Evolutionary conservation across 2,797 vertebrate genomes (phyloP), one percentile per base, ranked within the genome.

Genomic region (Psittacula echo): DNA sequence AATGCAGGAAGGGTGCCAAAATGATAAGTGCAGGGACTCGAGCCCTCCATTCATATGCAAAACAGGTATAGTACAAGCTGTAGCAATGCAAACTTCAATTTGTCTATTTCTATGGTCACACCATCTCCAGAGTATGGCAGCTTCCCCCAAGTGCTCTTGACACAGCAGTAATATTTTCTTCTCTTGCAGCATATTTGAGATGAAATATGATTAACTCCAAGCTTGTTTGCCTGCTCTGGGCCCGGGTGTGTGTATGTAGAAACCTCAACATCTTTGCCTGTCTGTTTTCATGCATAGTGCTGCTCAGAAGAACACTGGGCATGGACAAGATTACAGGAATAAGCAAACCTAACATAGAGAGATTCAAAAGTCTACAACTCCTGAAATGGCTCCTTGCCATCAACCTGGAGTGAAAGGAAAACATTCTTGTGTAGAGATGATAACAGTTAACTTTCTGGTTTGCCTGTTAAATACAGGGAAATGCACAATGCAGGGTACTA

Each of bases 11-110:
- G 5, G 13, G 34, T 93, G 67, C 67, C 64, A 87, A 85, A 89
- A 82, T 42, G 9, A 2, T 62, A 90, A 67, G 67, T 67, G 47
- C 29, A 34, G 30, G 56, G 54, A 79, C 37, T 61, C 14, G 26
- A 56, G 30, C 37, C 89, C 77, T 47, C 88, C 51, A 87, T 92
- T 96, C 64, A 21, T 72, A 81, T 94, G 93, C 90, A 94, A 78
- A 95, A 67, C 54, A 92, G 60, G 77, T 81, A 72, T 13, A 54
- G 50, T 13, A 48, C 27, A 56, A 82, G 72, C 78, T 82, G 44
- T 44, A 82, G 70, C 83, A 91, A 44, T 0, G 3, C 64, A 76
- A 82, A 66, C 60, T 76, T 87, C 67, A 47, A 42, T 95, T 73
- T 85, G 67, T 85, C 85, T 79, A 0, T 32, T 85, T 73, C 71